These are phyloP conservation scores for Oncorhynchus tshawytscha DNA, from an alignment of 2,113 vertebrate species.

Conservation along the genomic window DNA sequence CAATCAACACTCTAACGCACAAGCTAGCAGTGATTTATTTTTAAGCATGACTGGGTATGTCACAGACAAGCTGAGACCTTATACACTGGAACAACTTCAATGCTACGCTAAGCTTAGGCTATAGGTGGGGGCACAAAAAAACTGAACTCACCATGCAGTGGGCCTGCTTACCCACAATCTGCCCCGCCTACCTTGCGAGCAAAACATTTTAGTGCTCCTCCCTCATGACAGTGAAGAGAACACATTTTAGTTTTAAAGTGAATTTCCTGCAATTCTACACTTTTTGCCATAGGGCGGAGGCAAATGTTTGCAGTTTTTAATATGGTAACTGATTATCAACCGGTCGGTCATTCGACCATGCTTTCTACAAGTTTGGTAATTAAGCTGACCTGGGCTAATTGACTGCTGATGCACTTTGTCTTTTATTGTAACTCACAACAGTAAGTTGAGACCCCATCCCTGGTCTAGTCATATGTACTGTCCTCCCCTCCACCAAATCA, in stretches of 20 bases:
- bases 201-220: no score
- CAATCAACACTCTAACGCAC: constrained; percentile 49
- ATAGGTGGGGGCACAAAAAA: no score
- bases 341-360: not conserved
- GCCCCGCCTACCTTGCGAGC: no score
- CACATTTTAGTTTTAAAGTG: not conserved
- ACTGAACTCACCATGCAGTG: no score
- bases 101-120: not conserved
- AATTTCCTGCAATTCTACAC: not conserved
- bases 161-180: no score
- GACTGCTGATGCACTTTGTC: no score
- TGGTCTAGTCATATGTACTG: constrained; percentile 1
- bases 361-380: not conserved
- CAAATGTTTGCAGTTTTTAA: no score
- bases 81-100: not conserved
- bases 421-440: no score
- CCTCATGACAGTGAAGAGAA: no score
- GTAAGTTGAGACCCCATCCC: not conserved
- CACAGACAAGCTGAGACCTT: not conserved
- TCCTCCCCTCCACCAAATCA: not conserved
- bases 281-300: not conserved
- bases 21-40: constrained; percentile 20
- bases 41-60: not conserved
- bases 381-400: no score
- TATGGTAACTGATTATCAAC: not conserved